A percentile compares a stretch with the other conserved stretches of the same genome.
These are phyloP conservation scores for Dendrolimus houi DNA, from an alignment of 2,888 invertebrate genomes.

Conservation along the genomic window DNA sequence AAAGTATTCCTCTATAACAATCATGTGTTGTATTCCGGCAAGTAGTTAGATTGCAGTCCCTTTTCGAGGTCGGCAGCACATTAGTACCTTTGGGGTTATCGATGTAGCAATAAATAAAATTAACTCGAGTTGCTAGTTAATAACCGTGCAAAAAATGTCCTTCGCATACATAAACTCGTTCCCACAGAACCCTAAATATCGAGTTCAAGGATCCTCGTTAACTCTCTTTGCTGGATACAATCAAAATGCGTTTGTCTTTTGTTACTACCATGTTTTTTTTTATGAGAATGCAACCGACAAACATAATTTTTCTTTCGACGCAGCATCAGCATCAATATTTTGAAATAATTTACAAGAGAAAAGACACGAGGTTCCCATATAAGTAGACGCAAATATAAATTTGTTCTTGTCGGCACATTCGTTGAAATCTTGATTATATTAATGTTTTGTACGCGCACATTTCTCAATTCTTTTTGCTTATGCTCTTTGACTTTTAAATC, in stretches of 20 bases:
- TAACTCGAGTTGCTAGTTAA: background rate
- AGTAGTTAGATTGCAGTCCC: no score
- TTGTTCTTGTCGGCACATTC: slow-evolving; percentile 5
- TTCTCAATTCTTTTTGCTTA: slow-evolving; percentile 13
- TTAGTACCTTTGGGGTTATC: background rate
- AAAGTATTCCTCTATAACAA: background rate
- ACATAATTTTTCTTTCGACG: background rate
- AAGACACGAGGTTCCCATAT: background rate
- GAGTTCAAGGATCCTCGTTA: slow-evolving; percentile 10
- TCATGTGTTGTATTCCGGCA: no score
- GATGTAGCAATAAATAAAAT: background rate
- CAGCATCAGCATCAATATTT: background rate
- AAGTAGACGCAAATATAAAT: background rate
- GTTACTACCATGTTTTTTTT: slow-evolving; percentile 7
- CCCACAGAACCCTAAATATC: background rate
- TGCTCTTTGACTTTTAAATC: slow-evolving; percentile 8
- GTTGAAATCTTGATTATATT: slow-evolving; percentile 22
- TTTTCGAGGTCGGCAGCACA: no score
- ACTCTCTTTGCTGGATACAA: slow-evolving; percentile 8
- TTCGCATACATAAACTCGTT: slow-evolving; percentile 4
- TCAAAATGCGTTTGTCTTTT: slow-evolving; percentile 19
- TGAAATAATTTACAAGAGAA: background rate
- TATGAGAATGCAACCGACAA: background rate
- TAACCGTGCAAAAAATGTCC: background rate
- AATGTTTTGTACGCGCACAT: slow-evolving; percentile 11